Evolutionary conservation across 2,113 vertebrate species (phyloP).

Genomic region (Lophotis ruficrista): DNA sequence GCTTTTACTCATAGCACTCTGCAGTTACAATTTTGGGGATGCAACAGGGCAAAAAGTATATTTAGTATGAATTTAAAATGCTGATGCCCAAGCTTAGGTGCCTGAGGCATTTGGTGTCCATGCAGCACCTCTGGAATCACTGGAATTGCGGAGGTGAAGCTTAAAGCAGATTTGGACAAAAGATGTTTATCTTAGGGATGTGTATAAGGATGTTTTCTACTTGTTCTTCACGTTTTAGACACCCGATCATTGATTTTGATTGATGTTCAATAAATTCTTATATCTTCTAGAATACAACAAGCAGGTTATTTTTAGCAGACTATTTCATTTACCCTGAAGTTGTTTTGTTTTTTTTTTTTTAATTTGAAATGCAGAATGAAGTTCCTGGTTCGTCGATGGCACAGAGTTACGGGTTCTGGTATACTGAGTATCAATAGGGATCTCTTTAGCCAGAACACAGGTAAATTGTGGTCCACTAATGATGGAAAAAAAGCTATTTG

Average conservation of each 20-base stretch:
- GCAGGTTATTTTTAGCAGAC: background rate
- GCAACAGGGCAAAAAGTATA: background rate
- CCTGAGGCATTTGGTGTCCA: background rate
- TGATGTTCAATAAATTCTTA: background rate
- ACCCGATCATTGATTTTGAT: background rate
- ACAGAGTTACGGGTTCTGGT: slow-evolving; percentile 82
- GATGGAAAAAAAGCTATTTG: background rate
- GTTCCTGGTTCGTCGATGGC: slow-evolving; percentile 93
- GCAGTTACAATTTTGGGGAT: background rate
- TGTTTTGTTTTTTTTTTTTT: background rate
- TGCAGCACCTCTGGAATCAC: background rate
- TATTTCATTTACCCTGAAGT: background rate
- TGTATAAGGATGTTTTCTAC: background rate
- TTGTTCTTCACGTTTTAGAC: background rate
- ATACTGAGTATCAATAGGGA: slow-evolving; percentile 79
- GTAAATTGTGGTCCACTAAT: slow-evolving; percentile 53
- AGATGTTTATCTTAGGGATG: background rate
- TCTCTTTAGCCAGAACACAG: slow-evolving; percentile 79
- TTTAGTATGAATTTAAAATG: background rate
- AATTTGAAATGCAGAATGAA: slow-evolving; percentile 85
- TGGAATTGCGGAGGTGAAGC: background rate
- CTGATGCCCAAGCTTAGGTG: background rate
- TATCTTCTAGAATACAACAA: background rate
- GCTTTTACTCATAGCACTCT: background rate
- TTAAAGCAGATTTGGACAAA: background rate